Evolutionary conservation across 2,888 invertebrate species (phyloP).

Genomic region (Pseudanteris insignis): DNA sequence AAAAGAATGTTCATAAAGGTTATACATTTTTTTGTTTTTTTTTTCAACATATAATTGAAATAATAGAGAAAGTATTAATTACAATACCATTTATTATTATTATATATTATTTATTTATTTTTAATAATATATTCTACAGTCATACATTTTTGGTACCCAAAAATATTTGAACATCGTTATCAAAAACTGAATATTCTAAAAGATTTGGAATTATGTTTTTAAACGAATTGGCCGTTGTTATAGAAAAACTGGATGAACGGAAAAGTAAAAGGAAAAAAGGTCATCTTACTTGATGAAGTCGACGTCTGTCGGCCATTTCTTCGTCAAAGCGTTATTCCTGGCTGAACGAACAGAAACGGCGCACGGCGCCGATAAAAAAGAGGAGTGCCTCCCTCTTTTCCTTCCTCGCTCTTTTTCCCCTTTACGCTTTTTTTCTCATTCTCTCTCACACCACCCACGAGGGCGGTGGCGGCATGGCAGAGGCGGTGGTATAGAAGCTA

Average conservation of each 20-base stretch:
- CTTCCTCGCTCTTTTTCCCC: conserved; percentile 47
- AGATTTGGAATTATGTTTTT: conserved; percentile 31
- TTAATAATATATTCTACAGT: no score
- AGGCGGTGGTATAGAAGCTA: conserved; percentile 62
- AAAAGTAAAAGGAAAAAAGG: conserved; percentile 50
- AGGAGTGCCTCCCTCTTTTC: conserved; percentile 49
- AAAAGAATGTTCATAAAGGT: no score
- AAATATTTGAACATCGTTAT: no score
- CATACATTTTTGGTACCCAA: no score
- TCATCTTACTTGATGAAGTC: conserved; percentile 53
- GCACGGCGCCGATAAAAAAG: conserved; percentile 64
- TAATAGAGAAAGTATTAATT: no score
- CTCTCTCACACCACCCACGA: conserved; percentile 44
- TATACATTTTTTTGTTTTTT: no score
- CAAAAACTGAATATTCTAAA: no score
- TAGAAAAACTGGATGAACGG: no score
- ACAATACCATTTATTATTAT: no score
- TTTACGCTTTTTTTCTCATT: conserved; percentile 49
- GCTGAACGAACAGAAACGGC: conserved; percentile 59
- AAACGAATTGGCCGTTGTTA: conserved; percentile 11
- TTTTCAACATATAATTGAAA: no score
- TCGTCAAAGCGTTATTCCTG: conserved; percentile 64
- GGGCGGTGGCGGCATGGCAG: conserved; percentile 47
- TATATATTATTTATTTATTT: no score
- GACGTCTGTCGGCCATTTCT: conserved; percentile 63